These are phyloP conservation scores for Esox lucius DNA, from an alignment of 2,797 vertebrate species.

Conservation along the genomic window DNA sequence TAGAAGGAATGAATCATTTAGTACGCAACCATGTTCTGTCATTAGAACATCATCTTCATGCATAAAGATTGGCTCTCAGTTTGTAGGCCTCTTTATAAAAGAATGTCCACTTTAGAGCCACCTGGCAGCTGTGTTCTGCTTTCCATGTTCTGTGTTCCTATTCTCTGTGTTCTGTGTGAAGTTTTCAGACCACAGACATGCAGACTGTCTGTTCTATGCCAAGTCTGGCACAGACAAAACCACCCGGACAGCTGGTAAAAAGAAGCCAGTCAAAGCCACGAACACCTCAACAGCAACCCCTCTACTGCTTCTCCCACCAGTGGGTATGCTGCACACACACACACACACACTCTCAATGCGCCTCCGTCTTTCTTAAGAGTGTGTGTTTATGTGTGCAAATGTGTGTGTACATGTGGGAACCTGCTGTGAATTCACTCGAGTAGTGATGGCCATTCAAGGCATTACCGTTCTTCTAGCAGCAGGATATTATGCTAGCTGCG, in stretches of 20 bases:
- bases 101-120: no score
- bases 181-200: conserved; percentile 31
- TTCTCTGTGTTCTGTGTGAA: conserved; percentile 27
- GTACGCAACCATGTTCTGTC: no score
- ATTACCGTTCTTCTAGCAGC: no score
- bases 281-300: conserved; percentile 19
- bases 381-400: conserved; percentile 20
- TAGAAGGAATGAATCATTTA: no score
- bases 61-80: not conserved
- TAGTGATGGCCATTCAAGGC: no score
- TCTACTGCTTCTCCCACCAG: conserved; percentile 26
- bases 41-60: conserved; percentile 1
- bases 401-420: conserved; percentile 4
- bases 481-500: no score
- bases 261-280: conserved; percentile 32
- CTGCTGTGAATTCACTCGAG: conserved; percentile 25
- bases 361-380: conserved; percentile 4
- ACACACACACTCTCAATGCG: conserved; percentile 4
- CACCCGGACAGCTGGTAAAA: conserved; percentile 14
- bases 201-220: conserved; percentile 31
- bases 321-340: conserved; percentile 19
- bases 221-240: conserved; percentile 22
- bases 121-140: no score
- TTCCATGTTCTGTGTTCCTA: no score
- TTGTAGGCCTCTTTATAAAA: not conserved